phyloP scores from a whole-genome alignment of 2,797 vertebrate species.

The Rhinella marina region DNA sequence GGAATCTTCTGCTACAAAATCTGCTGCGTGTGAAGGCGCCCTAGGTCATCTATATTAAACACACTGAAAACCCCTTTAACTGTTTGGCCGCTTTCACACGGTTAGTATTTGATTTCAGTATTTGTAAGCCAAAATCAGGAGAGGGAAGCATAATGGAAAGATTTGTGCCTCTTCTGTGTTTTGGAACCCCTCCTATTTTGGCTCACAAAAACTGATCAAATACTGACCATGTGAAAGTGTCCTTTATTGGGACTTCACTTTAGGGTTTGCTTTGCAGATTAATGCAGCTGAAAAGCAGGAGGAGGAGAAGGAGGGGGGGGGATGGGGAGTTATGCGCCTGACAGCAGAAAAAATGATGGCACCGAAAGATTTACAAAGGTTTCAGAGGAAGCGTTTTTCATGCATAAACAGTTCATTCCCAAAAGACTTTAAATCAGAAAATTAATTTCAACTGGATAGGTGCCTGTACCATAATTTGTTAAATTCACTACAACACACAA shows the following conservation, averaged over 20 bases:
- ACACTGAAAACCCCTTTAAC: background rate
- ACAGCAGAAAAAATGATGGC: constrained; percentile 41
- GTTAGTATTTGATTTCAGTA: too few species aligned
- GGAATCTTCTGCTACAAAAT: too few species aligned
- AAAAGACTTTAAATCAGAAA: constrained; percentile 60
- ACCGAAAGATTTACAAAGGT: constrained; percentile 49
- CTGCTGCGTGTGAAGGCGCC: too few species aligned
- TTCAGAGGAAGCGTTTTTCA: constrained; percentile 54
- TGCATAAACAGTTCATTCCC: constrained; percentile 58
- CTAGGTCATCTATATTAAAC: too few species aligned
- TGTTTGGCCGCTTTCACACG: too few species aligned
- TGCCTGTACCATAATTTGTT: constrained; percentile 41
- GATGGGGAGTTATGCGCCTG: constrained; percentile 23
- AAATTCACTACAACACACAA: constrained; percentile 57
- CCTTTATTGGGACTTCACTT: background rate
- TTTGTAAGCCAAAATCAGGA: too few species aligned
- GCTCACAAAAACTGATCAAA: too few species aligned
- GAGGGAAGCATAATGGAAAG: too few species aligned
- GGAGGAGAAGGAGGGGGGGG: background rate
- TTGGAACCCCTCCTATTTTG: too few species aligned
- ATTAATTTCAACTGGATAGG: constrained; percentile 59
- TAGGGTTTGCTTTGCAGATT: background rate
- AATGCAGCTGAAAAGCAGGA: constrained; percentile 6
- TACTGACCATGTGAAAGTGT: too few species aligned
- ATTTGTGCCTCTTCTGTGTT: too few species aligned